Conservation (phyloP, 2,888 invertebrate genomes). For the Rapana venosa region DNA sequence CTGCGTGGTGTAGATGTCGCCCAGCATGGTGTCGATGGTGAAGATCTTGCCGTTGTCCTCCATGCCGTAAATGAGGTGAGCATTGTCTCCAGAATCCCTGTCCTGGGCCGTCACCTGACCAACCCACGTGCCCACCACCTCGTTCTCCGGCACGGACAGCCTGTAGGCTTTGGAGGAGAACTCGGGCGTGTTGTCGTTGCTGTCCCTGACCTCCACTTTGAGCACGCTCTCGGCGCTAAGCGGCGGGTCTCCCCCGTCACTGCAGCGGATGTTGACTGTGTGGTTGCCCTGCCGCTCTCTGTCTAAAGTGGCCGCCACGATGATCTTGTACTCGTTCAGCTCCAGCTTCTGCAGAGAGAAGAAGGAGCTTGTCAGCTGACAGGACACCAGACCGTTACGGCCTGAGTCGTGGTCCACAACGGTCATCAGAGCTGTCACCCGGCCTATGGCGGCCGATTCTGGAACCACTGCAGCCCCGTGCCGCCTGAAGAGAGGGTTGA, state of each 20-base stretch:
- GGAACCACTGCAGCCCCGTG: constrained; percentile 47
- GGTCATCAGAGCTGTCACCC: constrained; percentile 47
- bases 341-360: constrained; percentile 48
- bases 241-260: constrained; percentile 51
- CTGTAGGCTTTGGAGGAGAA: constrained; percentile 48
- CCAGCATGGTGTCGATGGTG: constrained; percentile 50
- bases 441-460: constrained; percentile 50
- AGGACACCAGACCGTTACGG: constrained; percentile 50
- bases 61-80: constrained; percentile 49
- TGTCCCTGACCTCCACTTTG: constrained; percentile 49
- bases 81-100: constrained; percentile 49
- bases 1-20: constrained; percentile 50
- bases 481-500: constrained; percentile 45
- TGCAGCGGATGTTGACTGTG: constrained; percentile 47
- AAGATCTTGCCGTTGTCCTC: constrained; percentile 43
- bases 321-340: constrained; percentile 48
- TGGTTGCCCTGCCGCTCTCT: constrained; percentile 45
- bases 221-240: constrained; percentile 45
- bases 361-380: constrained; percentile 43
- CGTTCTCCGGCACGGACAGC: constrained; percentile 51
- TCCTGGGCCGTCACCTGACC: constrained; percentile 50
- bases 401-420: constrained; percentile 51
- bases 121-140: constrained; percentile 47
- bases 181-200: constrained; percentile 52
- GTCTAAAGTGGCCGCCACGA: constrained; percentile 48